Conservation (phyloP, 92 coral and sea anemone species). For the Bergia sp. region DNA sequence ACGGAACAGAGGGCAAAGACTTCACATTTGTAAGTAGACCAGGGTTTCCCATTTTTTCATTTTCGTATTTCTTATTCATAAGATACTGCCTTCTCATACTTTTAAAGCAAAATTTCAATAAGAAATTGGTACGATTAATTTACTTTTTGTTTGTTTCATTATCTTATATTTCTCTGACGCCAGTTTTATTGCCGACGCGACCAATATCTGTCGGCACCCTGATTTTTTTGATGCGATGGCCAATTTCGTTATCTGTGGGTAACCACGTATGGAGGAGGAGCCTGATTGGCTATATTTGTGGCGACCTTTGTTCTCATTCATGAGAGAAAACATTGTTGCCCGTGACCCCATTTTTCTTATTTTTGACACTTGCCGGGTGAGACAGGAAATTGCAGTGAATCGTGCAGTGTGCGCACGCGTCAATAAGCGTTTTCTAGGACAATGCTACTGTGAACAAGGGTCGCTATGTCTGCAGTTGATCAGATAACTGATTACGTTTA, state of each 20-base stretch:
- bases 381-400: slow-evolving; percentile 2
- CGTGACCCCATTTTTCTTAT: slow-evolving; percentile 16
- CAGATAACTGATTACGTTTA: background rate
- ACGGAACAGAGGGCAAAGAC: no score
- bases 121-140: background rate
- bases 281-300: slow-evolving; percentile 4
- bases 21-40: no score
- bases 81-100: background rate
- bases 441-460: background rate
- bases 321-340: background rate
- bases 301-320: slow-evolving; percentile 5
- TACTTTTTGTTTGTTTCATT: background rate
- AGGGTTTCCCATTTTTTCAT: no score
- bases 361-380: slow-evolving; percentile 13
- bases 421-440: background rate
- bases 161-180: slow-evolving; percentile 22
- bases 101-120: background rate
- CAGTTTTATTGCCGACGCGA: slow-evolving; percentile 35
- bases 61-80: no score
- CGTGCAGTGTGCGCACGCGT: slow-evolving; percentile 4
- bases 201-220: slow-evolving; percentile 35
- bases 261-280: background rate
- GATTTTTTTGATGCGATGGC: slow-evolving; percentile 10
- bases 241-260: slow-evolving; percentile 36
- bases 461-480: background rate